Conservation (phyloP, 2,113 vertebrate genomes). For the Fukomys damarensis region DNA sequence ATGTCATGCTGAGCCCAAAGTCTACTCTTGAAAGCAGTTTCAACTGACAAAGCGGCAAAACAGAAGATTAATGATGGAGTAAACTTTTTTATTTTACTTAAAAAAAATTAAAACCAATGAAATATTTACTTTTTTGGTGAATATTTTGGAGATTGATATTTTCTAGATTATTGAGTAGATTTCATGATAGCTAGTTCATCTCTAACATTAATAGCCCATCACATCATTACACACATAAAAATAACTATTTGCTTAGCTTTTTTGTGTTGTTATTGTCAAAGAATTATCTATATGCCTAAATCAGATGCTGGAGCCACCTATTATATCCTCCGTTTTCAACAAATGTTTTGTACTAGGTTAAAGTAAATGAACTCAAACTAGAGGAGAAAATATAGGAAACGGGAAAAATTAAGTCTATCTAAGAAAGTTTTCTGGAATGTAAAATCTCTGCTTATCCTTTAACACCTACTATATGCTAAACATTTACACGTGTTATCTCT, state of each 20-base stretch:
- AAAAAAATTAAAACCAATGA: slow-evolving; percentile 5
- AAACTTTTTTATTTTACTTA: too few relatives aligned
- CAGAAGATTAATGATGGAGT: too few relatives aligned
- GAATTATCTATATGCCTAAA: background rate
- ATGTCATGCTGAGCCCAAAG: background rate
- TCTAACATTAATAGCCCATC: slow-evolving; percentile 25
- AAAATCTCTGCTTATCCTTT: background rate
- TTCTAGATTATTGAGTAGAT: slow-evolving; percentile 4
- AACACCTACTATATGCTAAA: background rate
- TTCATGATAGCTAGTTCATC: background rate
- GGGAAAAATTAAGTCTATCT: background rate
- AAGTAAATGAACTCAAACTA: slow-evolving; percentile 7
- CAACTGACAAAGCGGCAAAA: background rate
- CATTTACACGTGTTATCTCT: background rate
- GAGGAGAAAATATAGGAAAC: background rate
- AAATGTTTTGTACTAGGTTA: slow-evolving; percentile 23
- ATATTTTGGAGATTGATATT: slow-evolving; percentile 2
- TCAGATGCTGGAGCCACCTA: background rate
- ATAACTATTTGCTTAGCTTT: background rate
- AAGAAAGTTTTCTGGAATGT: background rate
- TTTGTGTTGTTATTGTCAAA: background rate
- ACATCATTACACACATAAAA: background rate
- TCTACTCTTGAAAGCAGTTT: background rate
- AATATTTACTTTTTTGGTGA: slow-evolving; percentile 25
- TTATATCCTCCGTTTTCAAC: slow-evolving; percentile 11